Conservation (phyloP, 2,797 vertebrate genomes). For the Hipposideros larvatus region DNA sequence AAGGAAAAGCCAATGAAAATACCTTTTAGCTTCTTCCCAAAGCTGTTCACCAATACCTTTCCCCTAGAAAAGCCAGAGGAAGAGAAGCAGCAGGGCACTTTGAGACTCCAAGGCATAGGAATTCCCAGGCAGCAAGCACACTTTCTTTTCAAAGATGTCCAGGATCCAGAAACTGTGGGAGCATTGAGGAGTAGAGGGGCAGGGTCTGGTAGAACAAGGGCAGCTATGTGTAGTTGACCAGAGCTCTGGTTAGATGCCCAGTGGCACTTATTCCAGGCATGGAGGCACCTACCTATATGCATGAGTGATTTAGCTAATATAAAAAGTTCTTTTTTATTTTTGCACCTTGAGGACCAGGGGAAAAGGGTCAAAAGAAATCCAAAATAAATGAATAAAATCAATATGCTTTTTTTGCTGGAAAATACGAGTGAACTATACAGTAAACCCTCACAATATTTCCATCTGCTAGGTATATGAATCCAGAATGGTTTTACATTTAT, state of each 20-base stretch:
- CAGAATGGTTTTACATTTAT: slow-evolving; percentile 85
- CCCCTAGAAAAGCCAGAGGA: neutral
- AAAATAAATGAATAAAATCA: slow-evolving; percentile 82
- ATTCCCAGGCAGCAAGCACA: neutral
- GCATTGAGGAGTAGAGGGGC: neutral
- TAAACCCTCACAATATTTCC: slow-evolving; percentile 80
- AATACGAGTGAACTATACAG: slow-evolving; percentile 73
- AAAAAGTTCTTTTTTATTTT: slow-evolving; percentile 80
- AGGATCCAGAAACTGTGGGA: slow-evolving; percentile 32
- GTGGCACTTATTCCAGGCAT: slow-evolving; percentile 64
- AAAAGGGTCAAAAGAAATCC: slow-evolving; percentile 76
- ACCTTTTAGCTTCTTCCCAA: neutral
- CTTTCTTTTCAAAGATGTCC: slow-evolving; percentile 47
- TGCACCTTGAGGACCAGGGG: slow-evolving; percentile 66
- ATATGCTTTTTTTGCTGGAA: slow-evolving; percentile 73
- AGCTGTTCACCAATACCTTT: neutral
- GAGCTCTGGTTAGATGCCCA: slow-evolving; percentile 70
- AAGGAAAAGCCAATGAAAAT: neutral
- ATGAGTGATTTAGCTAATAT: slow-evolving; percentile 78
- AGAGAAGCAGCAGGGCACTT: neutral
- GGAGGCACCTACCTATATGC: slow-evolving; percentile 74
- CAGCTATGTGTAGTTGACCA: slow-evolving; percentile 70
- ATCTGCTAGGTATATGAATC: slow-evolving; percentile 77
- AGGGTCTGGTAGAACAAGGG: slow-evolving; percentile 69
- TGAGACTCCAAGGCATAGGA: neutral